phyloP scores from a whole-genome alignment of 2,888 invertebrate species.

The Amiota minor region DNA sequence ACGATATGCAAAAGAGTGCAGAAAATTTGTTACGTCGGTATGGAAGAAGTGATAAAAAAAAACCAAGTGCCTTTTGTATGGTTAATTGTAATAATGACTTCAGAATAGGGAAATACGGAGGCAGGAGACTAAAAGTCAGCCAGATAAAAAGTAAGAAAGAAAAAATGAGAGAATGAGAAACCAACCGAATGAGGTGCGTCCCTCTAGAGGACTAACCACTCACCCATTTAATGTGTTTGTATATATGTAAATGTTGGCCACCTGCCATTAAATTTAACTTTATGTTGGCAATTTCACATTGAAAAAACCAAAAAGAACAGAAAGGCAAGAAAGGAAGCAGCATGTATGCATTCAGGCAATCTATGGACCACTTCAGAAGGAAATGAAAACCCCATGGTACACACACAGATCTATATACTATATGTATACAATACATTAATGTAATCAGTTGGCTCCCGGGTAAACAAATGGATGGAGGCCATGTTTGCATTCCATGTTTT shows the following conservation, averaged over 20 bases:
- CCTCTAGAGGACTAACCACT: slow-evolving; percentile 15
- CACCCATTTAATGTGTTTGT: slow-evolving; percentile 55
- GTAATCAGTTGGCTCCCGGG: slow-evolving; percentile 1
- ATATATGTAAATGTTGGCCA: slow-evolving; percentile 60
- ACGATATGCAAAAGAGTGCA: slow-evolving; percentile 57
- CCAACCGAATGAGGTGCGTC: background rate
- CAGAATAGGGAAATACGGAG: too few relatives aligned
- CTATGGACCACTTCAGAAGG: too few relatives aligned
- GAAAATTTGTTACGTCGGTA: background rate
- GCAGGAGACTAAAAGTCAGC: slow-evolving; percentile 41
- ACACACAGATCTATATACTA: background rate
- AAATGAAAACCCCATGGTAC: too few relatives aligned
- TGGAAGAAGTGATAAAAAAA: background rate
- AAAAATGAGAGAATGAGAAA: background rate
- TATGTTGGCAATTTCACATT: slow-evolving; percentile 51
- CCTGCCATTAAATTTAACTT: slow-evolving; percentile 60
- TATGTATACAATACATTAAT: background rate
- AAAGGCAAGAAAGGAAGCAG: slow-evolving; percentile 39
- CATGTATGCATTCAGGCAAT: too few relatives aligned
- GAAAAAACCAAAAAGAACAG: slow-evolving; percentile 24
- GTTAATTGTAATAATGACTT: slow-evolving; percentile 9
- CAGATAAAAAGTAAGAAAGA: slow-evolving; percentile 34
- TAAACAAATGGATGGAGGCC: slow-evolving; percentile 33
- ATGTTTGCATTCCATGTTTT: too few relatives aligned
- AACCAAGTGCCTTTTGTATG: slow-evolving; percentile 38